Evolutionary conservation across 2,797 vertebrate genomes (phyloP), one percentile per base, ranked within the genome.

Genomic region (Sebastes nivosus): DNA sequence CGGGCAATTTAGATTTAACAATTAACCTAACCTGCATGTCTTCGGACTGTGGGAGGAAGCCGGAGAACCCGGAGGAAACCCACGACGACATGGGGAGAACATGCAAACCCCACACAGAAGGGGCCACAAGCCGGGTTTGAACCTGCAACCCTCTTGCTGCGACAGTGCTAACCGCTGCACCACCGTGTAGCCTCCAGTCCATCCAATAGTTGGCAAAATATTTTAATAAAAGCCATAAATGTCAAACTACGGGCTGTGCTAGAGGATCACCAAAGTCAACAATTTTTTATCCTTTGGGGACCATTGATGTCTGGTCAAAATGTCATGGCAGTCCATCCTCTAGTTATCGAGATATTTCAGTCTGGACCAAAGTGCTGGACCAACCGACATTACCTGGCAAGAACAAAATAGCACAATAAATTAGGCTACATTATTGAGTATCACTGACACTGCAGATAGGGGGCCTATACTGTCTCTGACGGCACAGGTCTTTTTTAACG

Each of bases 401-500:
- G 10, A 59, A 46, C 24, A 46, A 11, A 77, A 78, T 25, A 59
- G 29, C 25, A 36, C 36, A 65, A 81, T 79, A 80, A 84, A 79
- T 42, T 29, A 52, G 50, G 50, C 8, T 52, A 61, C 22, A n/a
- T 82, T 75, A 77, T 12, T 59, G 67, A 79, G 58, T 32, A 59
- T 79, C 76, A 46, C 68, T 75, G 66, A 55, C 79, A 77, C 38
- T 24, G 24, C 16, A 38, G 46, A 29, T 22, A 24, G 12, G 24
- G 1, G 27, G 25, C 6, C 8, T 34, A 7, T 71, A 60, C 27
- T 71, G 18, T 57, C 54, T 79, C 55, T 75, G 64, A 57, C 42
- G 55, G 66, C 29, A 66, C 69, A 72, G 50, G 36, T 78, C 8
- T 75, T 64, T 77, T 77, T 88, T 74, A 74, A 83, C 78, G 46